phyloP scores from a whole-genome alignment of 2,797 vertebrate genomes.

The Petrocephalus schoutedeni region DNA sequence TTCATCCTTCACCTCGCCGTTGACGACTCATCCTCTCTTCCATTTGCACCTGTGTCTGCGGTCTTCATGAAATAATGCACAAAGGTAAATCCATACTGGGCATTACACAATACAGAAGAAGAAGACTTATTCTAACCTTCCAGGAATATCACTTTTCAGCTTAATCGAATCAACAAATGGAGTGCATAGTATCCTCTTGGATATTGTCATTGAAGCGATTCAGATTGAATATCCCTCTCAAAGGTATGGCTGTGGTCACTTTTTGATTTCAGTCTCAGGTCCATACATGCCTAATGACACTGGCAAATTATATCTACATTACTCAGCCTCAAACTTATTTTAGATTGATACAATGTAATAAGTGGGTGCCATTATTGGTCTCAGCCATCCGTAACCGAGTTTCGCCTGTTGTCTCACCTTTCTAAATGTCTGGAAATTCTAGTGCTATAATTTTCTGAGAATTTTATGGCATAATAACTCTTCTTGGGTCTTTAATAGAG shows the following conservation, averaged over 20 bases:
- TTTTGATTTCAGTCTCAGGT: neutral
- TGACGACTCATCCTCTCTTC: constrained; percentile 56
- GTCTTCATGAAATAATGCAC: neutral
- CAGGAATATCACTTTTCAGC: neutral
- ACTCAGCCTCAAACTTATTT: neutral
- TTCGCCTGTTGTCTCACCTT: neutral
- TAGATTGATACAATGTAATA: neutral
- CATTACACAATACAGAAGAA: neutral
- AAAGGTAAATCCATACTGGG: neutral
- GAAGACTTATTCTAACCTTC: constrained; percentile 3
- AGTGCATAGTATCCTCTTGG: neutral
- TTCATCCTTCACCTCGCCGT: constrained; percentile 61
- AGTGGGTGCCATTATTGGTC: neutral
- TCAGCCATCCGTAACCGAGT: neutral
- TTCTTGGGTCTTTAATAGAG: neutral
- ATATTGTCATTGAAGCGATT: neutral
- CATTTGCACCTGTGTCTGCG: neutral
- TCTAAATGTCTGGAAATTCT: constrained; percentile 9
- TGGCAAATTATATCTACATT: neutral
- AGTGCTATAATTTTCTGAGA: neutral
- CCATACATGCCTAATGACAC: neutral
- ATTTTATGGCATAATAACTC: neutral
- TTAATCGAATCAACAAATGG: neutral
- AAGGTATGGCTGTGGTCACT: neutral
- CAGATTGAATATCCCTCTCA: neutral